Evolutionary conservation across 2,113 vertebrate genomes (phyloP).

Genomic region (Procavia capensis): DNA sequence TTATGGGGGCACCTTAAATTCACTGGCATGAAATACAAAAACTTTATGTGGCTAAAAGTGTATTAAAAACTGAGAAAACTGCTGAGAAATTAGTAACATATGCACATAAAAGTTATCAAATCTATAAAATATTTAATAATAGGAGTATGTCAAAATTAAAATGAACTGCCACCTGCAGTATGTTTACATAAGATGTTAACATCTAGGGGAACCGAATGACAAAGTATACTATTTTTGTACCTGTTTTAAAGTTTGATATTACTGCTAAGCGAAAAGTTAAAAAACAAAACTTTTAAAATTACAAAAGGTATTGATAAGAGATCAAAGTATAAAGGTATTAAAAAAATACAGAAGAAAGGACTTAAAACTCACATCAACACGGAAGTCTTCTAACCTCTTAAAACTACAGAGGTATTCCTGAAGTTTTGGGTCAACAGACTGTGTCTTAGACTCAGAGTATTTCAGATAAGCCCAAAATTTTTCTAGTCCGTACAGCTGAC

Average conservation of each 20-base stretch:
- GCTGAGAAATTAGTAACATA: not conserved
- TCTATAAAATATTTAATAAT: not conserved
- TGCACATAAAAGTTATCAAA: not conserved
- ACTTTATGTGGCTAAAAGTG: not conserved
- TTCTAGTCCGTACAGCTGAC: conserved; percentile 97
- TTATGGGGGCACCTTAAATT: not conserved
- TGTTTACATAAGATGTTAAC: not conserved
- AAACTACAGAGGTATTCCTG: conserved; percentile 94
- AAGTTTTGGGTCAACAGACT: conserved; percentile 92
- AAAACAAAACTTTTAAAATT: conserved; percentile 7
- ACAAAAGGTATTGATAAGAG: not conserved
- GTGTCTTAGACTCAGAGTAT: conserved; percentile 93
- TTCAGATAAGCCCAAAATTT: conserved; percentile 99
- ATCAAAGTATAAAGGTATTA: not conserved
- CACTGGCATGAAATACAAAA: not conserved
- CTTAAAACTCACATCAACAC: conserved; percentile 92
- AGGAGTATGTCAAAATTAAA: not conserved
- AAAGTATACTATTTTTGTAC: not conserved
- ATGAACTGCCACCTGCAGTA: not conserved
- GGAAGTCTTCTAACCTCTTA: conserved; percentile 97
- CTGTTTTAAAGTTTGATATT: conserved; percentile 51
- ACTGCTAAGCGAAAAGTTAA: conserved; percentile 30
- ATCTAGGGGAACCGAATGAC: not conserved
- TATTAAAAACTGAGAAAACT: not conserved
- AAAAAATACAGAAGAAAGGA: conserved; percentile 34